These are phyloP conservation scores for Spicauda simplicius DNA, from an alignment of 2,888 invertebrate genomes.

Conservation along the genomic window DNA sequence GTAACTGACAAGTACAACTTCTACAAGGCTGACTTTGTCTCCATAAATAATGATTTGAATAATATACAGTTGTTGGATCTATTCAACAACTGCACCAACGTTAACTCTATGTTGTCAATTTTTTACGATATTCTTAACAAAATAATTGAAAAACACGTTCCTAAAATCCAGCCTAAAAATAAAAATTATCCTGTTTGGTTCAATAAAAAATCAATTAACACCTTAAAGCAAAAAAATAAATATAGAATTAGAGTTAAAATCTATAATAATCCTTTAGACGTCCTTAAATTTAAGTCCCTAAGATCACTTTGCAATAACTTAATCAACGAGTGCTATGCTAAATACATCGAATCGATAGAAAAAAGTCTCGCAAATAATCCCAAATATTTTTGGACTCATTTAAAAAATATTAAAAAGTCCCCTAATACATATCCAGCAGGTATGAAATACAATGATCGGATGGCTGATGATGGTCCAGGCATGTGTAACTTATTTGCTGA, in stretches of 20 bases:
- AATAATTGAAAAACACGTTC: too few species aligned
- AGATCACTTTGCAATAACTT: slow-evolving; percentile 3
- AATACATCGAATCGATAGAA: slow-evolving; percentile 12
- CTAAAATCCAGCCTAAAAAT: too few species aligned
- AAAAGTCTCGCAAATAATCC: slow-evolving; percentile 11
- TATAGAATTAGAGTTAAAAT: slow-evolving; percentile 14
- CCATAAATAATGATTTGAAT: too few species aligned
- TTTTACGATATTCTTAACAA: too few species aligned
- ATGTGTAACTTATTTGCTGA: slow-evolving; percentile 11
- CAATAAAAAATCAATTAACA: too few species aligned
- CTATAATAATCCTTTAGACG: slow-evolving; percentile 23
- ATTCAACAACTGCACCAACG: too few species aligned
- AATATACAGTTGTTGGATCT: too few species aligned
- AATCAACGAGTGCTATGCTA: slow-evolving; percentile 2
- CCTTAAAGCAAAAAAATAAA: too few species aligned
- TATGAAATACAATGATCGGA: not conserved
- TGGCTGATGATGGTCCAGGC: not conserved
- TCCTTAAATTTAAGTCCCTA: slow-evolving; percentile 6
- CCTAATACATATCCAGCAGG: slow-evolving; percentile 14
- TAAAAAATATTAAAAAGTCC: slow-evolving; percentile 22
- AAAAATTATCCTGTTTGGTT: too few species aligned
- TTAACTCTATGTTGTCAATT: too few species aligned
- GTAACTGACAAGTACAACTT: too few species aligned
- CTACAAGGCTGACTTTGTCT: too few species aligned
- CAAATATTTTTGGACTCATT: slow-evolving; percentile 29